Base-by-base conservation (phyloP, 2,888 invertebrate genomes). In the Bedellia somnulentella region DNA sequence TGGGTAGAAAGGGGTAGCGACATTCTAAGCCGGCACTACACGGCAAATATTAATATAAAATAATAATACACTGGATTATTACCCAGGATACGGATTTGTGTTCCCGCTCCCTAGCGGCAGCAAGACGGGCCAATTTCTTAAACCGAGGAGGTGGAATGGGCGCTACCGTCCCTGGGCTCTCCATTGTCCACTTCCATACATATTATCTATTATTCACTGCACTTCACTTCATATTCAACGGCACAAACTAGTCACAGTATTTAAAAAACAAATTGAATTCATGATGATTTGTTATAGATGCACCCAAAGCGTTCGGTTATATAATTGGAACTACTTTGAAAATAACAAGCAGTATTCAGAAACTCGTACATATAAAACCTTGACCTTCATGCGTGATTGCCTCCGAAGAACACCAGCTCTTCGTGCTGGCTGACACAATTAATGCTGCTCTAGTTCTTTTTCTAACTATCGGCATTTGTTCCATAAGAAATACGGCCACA, bases 71-170 rank as follows among this genome's bases (percentile, higher is more conserved):
- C 18, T 6, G 5, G 9, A 6, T 18, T 18, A 18, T 18, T 18
- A 73, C 73, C 71, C 73, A 73, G 39, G 66, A 53, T 27, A 73
- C 73, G 33, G 59, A 58, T 45, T 68, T 62, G 36, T 58, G 55
- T 28, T 60, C 57, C 28, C 51, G 52, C 24, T 57, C 58, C 42
- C 54, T 59, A 28, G 50, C 46, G 30, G 60, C 59, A 3, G 63
- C 62, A 35, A 62, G 44, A 11, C 66, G 59, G 4, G 76, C 76
- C 35, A 71, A 46, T 43, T 66, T 71, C 53, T 77, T 77, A 38
- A 57, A 45, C 36, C 77, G 52, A 30, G 76, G 77, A 31, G 77
- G 77, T 28, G 76, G 70, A 34, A 76, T 61, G 8, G 76, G 75
- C 25, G 33, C 36, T 22, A 38, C 45, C 40, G 43, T 38, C 37